Percentiles rank a stretch among this genome's conserved stretches.
phyloP scores from a whole-genome alignment of 2,888 invertebrate genomes.

The Chrysodeixis includens region DNA sequence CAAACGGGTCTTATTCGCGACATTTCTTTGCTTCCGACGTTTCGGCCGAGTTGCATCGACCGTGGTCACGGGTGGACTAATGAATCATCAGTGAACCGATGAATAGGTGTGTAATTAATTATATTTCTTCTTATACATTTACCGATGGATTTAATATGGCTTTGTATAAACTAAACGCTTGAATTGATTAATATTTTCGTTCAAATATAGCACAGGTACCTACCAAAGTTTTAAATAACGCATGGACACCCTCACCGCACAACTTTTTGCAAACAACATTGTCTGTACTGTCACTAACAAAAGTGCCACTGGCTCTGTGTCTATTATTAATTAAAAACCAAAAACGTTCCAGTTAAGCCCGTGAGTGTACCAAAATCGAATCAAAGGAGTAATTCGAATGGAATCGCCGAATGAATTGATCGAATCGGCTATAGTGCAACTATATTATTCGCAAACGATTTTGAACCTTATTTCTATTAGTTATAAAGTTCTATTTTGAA shows the following conservation, averaged over 20 bases:
- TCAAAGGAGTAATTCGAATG: constrained; percentile 83
- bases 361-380: constrained; percentile 77
- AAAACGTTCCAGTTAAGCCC: constrained; percentile 78
- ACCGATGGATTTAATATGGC: too few species aligned
- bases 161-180: too few species aligned
- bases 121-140: too few species aligned
- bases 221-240: neutral
- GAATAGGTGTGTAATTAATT: too few species aligned
- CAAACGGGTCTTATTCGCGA: too few species aligned
- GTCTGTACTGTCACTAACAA: constrained; percentile 65
- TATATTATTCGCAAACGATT: constrained; percentile 20
- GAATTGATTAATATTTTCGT: too few species aligned
- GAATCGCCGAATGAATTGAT: constrained; percentile 72
- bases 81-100: too few species aligned
- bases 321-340: constrained; percentile 85
- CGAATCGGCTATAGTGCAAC: constrained; percentile 55
- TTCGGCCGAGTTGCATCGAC: too few species aligned
- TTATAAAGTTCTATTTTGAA: constrained; percentile 19
- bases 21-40: too few species aligned
- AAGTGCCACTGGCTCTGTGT: constrained; percentile 63
- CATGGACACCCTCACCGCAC: constrained; percentile 55
- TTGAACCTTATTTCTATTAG: constrained; percentile 14
- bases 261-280: constrained; percentile 67
- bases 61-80: too few species aligned
- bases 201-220: neutral